Percentiles rank a stretch among this genome's conserved stretches.
Conservation (phyloP, 2,797 vertebrate species). For the Pseudomugil tenellus region DNA sequence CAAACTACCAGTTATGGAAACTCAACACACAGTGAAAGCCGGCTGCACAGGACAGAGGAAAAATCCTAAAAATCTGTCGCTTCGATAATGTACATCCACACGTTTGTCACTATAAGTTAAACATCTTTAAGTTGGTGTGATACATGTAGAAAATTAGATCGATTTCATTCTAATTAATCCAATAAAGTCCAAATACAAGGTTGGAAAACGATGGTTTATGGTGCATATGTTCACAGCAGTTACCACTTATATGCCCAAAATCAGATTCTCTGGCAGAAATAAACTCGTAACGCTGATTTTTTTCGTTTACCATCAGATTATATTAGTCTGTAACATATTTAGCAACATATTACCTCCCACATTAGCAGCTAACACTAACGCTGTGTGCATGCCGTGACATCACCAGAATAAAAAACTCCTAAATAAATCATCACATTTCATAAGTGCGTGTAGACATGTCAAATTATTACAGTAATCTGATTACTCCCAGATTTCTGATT, state of each 20-base stretch:
- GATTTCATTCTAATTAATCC: too few relatives aligned
- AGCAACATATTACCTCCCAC: too few relatives aligned
- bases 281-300: not conserved
- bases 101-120: not conserved
- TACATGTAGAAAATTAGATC: too few relatives aligned
- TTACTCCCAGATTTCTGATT: not conserved
- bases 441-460: not conserved
- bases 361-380: too few relatives aligned
- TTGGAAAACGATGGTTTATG: not conserved
- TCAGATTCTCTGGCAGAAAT: too few relatives aligned
- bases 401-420: too few relatives aligned
- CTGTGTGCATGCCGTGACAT: too few relatives aligned
- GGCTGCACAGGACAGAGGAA: not conserved
- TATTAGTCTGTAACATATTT: not conserved
- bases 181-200: not conserved
- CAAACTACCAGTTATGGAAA: slow-evolving; percentile 35
- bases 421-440: not conserved
- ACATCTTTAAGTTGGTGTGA: not conserved
- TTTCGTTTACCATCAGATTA: not conserved
- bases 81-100: not conserved
- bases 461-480: not conserved
- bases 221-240: not conserved
- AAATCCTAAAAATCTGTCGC: not conserved
- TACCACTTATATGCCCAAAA: not conserved
- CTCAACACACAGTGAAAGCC: slow-evolving; percentile 6